Base-by-base conservation (phyloP, 2,113 vertebrate species). In the Poeciliopsis prolifica region DNA sequence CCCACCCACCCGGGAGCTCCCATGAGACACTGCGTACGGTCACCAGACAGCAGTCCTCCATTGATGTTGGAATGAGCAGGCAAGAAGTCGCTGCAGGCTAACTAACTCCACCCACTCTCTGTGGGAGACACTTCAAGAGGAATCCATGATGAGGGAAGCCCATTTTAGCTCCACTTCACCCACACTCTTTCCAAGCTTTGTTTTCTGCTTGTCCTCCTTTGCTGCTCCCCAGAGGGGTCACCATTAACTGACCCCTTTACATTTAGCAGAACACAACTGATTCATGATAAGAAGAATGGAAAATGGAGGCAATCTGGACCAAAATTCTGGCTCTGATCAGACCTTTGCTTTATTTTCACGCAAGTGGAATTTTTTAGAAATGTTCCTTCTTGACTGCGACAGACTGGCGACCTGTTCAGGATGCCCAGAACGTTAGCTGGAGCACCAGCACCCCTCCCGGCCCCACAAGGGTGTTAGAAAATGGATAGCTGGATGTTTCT, bases 91-190 rank as follows among this genome's bases (percentile, higher is more conserved):
- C 51, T 58, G 51, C 51, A 58, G 51, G 51, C 78, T 51, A 68
- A 79, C 78, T 51, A 68, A 79, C 86, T 81, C 88, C 87, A 3
- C 88, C 89, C 85, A 63, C 80, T 72, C 76, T 51, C 74, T 70
- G 44, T 48, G 14, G 17, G 44, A 48, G 44, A 48, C 76, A 86
- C 87, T 91, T 90, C 87, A 91, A 91, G 88, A 83, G 81, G 88
- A 92, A 90, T 89, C 84, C 58, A 19, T 28, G 61, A 91, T 86
- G 84, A 89, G 81, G 17, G 9, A 29, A 24, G 65, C 48, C 77
- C 42, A 22, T 82, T 87, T 80, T 87, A 83, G 81, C 75, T 68
- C 51, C 4, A 48, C 51, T 64, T 51, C 67, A 61, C 61, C 71
- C 28, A 5, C 68, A 14, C 62, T 77, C 33, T 65, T 28, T 64